Base-by-base conservation (phyloP, 2,888 invertebrate species). In the Cheilosia scutellata region DNA sequence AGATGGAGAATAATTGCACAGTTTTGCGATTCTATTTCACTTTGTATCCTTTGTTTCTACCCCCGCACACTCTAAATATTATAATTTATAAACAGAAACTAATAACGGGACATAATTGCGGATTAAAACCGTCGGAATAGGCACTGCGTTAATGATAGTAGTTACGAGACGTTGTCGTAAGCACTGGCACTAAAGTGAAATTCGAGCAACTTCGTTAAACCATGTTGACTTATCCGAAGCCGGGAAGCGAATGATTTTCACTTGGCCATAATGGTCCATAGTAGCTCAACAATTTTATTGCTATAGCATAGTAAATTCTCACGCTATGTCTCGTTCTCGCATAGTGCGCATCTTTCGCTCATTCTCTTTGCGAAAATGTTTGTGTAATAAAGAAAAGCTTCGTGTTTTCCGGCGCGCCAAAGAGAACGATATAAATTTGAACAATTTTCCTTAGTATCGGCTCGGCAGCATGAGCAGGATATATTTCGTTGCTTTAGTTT, bases 281-380 rank as follows among this genome's bases (percentile, higher is more conserved):
- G 72, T 58, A 66, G 78, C 82, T 83, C 79, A 83, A 82, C 82
- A 82, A 82, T 78, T 71, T 76, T 33, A 66, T 44, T 72, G 66
- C 55, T 77, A 20, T 20, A 63, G 70, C 80, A 49, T 51, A 37
- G 55, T 53, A 20, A 47, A 49, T 40, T 20, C 42, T 42, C 25
- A 44, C 49, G 40, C 7, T 68, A 31, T 71, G 25, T 68, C 62
- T 75, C 33, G 13, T 53, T 72, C 44, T 42, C 42, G 16, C 40
- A 68, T 7, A 60, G 53, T 74, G 83, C 83, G 83, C 79, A 83
- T 78, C 63, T 78, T 66, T 77, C 62, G 42, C 72, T 72, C n/a
- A 27, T 27, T 78, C 78, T 77, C 72, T 78, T 74, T 70, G 33
- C 20, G 42, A 16, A 44, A 68, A 82, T 65, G 25, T 55, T 78